phyloP scores from a whole-genome alignment of 1,140 invertebrate genomes.

The Drosophila equinoxialis region DNA sequence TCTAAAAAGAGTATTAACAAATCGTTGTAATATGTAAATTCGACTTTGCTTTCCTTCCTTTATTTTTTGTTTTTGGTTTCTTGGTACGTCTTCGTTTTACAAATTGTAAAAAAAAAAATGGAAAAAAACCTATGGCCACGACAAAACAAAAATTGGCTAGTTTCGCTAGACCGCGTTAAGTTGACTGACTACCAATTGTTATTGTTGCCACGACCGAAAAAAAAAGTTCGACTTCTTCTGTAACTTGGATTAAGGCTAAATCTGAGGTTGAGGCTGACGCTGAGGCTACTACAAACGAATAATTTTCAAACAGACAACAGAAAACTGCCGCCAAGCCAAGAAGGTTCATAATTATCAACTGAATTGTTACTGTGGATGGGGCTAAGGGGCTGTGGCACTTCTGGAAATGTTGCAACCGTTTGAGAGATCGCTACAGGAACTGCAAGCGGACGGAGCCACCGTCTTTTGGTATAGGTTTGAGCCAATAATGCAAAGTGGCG shows the following conservation, averaged over 20 bases:
- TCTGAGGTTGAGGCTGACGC: conserved; percentile 46
- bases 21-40: not conserved
- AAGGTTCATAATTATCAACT: conserved; percentile 77
- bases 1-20: not conserved
- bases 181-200: conserved; percentile 78
- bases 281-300: conserved; percentile 69
- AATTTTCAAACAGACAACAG: conserved; percentile 73
- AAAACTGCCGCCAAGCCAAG: conserved; percentile 75
- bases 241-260: conserved; percentile 6
- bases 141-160: conserved; percentile 72
- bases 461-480: conserved; percentile 33
- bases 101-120: conserved; percentile 58
- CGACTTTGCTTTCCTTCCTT: conserved; percentile 35
- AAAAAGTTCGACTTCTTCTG: conserved; percentile 8
- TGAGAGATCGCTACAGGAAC: conserved; percentile 51
- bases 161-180: conserved; percentile 74
- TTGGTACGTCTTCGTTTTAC: conserved; percentile 64
- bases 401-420: conserved; percentile 67
- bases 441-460: not conserved
- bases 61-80: not conserved
- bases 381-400: conserved; percentile 51
- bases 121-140: conserved; percentile 66
- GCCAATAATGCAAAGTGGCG: conserved; percentile 70
- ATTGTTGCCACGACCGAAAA: conserved; percentile 52
- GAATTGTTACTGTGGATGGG: conserved; percentile 31